phyloP scores from a whole-genome alignment of 2,797 vertebrate genomes.

The Amphiprion clarkii region DNA sequence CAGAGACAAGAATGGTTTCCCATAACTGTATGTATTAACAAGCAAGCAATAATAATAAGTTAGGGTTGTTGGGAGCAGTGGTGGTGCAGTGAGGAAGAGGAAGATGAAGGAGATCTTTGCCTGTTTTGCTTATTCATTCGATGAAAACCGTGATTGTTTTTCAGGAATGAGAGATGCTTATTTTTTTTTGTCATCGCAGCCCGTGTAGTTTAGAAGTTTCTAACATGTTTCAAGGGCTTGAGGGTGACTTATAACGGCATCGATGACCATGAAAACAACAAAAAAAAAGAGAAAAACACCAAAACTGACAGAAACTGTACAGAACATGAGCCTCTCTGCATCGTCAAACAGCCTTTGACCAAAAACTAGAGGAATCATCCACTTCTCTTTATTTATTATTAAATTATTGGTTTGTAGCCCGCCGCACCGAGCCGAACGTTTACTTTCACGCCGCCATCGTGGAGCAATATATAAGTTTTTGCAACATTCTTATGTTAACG shows the following conservation, averaged over 20 bases:
- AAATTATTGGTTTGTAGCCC: slow-evolving; percentile 27
- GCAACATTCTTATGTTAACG: slow-evolving; percentile 62
- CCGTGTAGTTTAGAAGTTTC: slow-evolving; percentile 41
- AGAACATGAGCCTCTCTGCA: slow-evolving; percentile 62
- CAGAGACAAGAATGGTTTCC: slow-evolving; percentile 53
- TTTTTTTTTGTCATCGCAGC: slow-evolving; percentile 26
- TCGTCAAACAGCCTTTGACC: slow-evolving; percentile 83
- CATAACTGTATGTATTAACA: slow-evolving; percentile 60
- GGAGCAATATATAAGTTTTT: slow-evolving; percentile 56
- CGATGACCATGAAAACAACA: slow-evolving; percentile 7
- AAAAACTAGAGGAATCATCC: slow-evolving; percentile 74
- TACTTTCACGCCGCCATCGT: slow-evolving; percentile 32
- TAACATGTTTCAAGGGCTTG: slow-evolving; percentile 48
- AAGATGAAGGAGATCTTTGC: slow-evolving; percentile 28
- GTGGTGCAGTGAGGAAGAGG: slow-evolving; percentile 40
- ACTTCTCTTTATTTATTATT: slow-evolving; percentile 39
- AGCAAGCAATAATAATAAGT: slow-evolving; percentile 87
- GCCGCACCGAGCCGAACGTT: slow-evolving; percentile 32
- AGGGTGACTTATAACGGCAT: slow-evolving; percentile 20
- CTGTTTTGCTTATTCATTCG: slow-evolving; percentile 31
- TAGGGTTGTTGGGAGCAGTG: slow-evolving; percentile 54
- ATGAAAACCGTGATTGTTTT: slow-evolving; percentile 37
- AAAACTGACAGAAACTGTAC: slow-evolving; percentile 39
- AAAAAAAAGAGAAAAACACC: slow-evolving; percentile 25
- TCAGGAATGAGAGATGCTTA: slow-evolving; percentile 38